A percentile compares a stretch with the other conserved stretches of the same genome.
Conservation (phyloP, 2,797 vertebrate species). For the Loriculus beryllinus region DNA sequence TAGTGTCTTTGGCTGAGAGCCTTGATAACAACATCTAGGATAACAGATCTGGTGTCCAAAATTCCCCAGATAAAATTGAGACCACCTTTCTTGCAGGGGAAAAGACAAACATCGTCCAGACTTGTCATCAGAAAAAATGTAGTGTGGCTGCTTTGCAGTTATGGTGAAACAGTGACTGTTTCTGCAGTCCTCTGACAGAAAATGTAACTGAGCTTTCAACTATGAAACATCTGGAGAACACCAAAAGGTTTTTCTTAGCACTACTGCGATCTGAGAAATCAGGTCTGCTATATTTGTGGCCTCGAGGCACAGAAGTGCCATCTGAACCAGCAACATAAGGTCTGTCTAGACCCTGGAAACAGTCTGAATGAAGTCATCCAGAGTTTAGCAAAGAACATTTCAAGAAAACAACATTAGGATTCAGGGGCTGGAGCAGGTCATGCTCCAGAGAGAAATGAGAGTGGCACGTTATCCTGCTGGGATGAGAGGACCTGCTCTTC, state of each 20-base stretch:
- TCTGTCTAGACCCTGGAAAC: background rate
- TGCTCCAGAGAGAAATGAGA: background rate
- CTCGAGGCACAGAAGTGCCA: background rate
- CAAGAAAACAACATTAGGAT: background rate
- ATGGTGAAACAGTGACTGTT: background rate
- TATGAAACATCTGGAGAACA: slow-evolving; percentile 20
- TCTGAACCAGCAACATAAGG: background rate
- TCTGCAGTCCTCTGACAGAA: background rate
- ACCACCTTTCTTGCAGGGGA: background rate
- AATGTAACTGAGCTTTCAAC: background rate
- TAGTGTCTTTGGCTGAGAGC: background rate
- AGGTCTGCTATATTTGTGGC: background rate
- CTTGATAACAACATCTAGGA: background rate
- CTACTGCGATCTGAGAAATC: slow-evolving; percentile 2
- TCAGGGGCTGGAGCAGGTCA: background rate
- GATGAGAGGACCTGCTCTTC: background rate
- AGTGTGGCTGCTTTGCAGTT: background rate
- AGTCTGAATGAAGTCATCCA: background rate
- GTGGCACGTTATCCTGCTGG: background rate
- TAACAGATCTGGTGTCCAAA: background rate
- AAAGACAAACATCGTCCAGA: background rate
- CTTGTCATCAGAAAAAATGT: background rate
- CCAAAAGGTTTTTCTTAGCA: background rate
- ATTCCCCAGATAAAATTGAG: background rate
- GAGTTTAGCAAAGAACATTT: background rate